Evolutionary conservation across 2,797 vertebrate species (phyloP).

Genomic region (Gobionotothen gibberifrons): DNA sequence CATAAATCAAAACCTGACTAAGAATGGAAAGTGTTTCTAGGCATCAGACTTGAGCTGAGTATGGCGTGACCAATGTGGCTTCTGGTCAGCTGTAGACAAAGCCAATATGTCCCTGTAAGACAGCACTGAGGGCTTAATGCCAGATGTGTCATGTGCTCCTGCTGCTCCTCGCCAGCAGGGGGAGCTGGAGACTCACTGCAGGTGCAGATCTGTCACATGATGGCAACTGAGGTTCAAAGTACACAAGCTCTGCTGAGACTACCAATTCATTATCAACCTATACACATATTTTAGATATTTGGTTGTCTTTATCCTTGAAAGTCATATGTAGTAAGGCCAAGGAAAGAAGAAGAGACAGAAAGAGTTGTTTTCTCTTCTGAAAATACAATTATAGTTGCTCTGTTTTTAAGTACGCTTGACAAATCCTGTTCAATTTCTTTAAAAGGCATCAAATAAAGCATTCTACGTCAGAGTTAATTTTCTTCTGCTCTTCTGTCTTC

Average conservation of each 20-base stretch:
- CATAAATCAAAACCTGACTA: background rate
- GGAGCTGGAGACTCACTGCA: slow-evolving; percentile 57
- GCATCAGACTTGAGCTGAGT: background rate
- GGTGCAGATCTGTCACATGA: slow-evolving; percentile 22
- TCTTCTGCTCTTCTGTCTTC: background rate
- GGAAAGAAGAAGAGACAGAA: no score
- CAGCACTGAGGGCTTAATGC: background rate
- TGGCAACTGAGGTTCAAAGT: slow-evolving; percentile 29
- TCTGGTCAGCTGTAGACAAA: background rate
- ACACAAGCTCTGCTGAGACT: slow-evolving; percentile 15
- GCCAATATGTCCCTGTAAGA: background rate
- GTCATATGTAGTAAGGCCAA: background rate
- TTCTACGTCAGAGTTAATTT: slow-evolving; percentile 12
- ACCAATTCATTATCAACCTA: background rate
- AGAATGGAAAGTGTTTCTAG: background rate
- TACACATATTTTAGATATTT: background rate
- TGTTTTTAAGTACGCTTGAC: background rate
- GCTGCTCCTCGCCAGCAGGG: slow-evolving; percentile 49
- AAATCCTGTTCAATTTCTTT: slow-evolving; percentile 1
- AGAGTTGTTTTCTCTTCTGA: background rate
- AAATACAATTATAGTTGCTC: background rate
- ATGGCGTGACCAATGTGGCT: background rate
- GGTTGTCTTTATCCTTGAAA: background rate
- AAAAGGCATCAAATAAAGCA: background rate
- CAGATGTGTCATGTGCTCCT: background rate